Percentiles rank a stretch among this genome's conserved stretches.
phyloP scores from a whole-genome alignment of 2,888 invertebrate genomes.

The Eristalinus sepulchralis region DNA sequence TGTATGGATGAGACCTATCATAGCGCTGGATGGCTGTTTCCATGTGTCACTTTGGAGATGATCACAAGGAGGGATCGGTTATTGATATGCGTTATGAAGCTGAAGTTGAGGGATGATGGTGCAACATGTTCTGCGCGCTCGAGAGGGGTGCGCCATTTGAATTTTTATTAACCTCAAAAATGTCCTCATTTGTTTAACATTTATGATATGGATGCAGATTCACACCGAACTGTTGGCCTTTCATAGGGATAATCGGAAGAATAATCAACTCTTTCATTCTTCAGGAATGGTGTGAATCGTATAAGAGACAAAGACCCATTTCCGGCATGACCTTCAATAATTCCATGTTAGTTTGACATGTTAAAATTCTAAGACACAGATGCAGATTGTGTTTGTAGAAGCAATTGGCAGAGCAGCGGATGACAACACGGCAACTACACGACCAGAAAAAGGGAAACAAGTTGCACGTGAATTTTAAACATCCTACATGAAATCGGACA shows the following conservation, averaged over 20 bases:
- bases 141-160: not conserved
- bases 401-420: too few relatives aligned
- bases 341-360: too few relatives aligned
- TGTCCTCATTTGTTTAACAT: not conserved
- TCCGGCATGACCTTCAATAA: too few relatives aligned
- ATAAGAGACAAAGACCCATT: too few relatives aligned
- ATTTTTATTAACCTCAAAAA: not conserved
- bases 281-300: not conserved
- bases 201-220: not conserved
- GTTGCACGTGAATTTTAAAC: too few relatives aligned
- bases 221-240: not conserved
- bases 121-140: not conserved
- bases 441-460: too few relatives aligned
- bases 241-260: not conserved
- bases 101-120: not conserved
- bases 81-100: not conserved
- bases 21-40: not conserved
- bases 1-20: constrained; percentile 5
- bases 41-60: not conserved
- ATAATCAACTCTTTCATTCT: not conserved
- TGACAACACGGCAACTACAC: too few relatives aligned
- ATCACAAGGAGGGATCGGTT: not conserved
- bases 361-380: too few relatives aligned
- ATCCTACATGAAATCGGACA: too few relatives aligned
- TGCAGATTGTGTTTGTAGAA: too few relatives aligned